Base-by-base conservation (phyloP, 1,140 invertebrate genomes). In the Tribolium castaneum region DNA sequence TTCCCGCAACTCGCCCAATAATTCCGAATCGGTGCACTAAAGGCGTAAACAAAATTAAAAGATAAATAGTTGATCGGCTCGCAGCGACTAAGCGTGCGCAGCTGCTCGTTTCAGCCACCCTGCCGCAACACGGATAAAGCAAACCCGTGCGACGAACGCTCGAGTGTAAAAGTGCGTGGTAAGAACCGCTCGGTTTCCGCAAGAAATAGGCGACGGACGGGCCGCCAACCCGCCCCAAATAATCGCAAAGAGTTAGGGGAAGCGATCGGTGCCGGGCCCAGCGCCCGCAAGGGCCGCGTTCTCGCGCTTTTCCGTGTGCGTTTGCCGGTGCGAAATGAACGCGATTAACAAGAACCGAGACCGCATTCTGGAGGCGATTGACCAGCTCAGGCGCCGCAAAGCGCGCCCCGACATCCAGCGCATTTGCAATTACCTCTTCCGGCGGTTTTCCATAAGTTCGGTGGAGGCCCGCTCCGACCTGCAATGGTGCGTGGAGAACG, bases 291-390 rank as follows among this genome's bases (percentile, higher is more conserved):
- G 2, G 22, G 22, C 1, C 25, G 7, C 12, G 51, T 52, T 12
- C 1, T 52, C 3, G 51, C 51, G 39, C 35, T n/a, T n/a, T n/a
- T n/a, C n/a, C 35, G 35, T 39, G 39, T 45, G 39, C 39, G 39
- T 45, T 45, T n/a, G 4, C 39, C 9, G 39, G 39, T 52, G 51
- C 51, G 79, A 45, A 70, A 84, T 84, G 83, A 80, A 75, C 62
- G 88, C 90, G 83, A 90, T 90, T 84, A 90, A 19, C 16, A 19
- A 90, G 82, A 90, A 93, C 87, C 90, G 92, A 86, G 90, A 93
- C 79, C 89, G 91, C 83, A 95, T 96, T 85, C 89, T 96, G 77
- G 93, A 95, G 84, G 93, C 94, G 80, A 96, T 96, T 84, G 94
- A 96, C 88, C 93, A 95, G 85, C 88, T 96, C 82, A 90, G 94